A percentile compares a stretch with the other conserved stretches of the same genome.
phyloP scores from a whole-genome alignment of 2,113 vertebrate species.

The Saguinus midas region DNA sequence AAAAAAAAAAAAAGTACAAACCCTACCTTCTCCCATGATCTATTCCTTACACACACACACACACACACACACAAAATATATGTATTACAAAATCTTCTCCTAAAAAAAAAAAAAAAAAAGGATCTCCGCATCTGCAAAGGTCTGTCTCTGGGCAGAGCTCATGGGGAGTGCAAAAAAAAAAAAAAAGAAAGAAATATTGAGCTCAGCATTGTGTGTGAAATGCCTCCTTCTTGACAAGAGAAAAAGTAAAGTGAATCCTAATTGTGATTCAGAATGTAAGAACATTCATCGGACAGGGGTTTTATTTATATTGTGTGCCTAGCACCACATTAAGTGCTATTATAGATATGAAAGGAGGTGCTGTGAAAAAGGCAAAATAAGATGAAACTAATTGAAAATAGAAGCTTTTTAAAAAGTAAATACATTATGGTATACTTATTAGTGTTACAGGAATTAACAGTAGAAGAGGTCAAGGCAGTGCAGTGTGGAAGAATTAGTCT shows the following conservation, averaged over 20 bases:
- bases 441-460: neutral
- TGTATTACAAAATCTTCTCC: no score
- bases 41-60: no score
- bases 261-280: neutral
- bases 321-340: neutral
- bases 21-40: no score
- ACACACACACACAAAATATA: no score
- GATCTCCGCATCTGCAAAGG: accelerated
- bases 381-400: neutral
- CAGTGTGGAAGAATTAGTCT: neutral
- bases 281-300: neutral
- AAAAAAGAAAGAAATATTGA: no score
- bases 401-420: neutral
- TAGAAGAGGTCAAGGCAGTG: no score
- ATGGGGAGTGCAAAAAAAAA: no score
- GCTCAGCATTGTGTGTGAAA: neutral
- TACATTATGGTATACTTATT: neutral
- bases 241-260: neutral
- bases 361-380: neutral
- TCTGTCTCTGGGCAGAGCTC: neutral
- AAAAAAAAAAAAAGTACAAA: no score
- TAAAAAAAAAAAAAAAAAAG: no score
- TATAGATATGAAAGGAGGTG: neutral
- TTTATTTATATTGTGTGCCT: neutral
- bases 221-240: neutral